These are phyloP conservation scores for Anoplolepis gracilipes DNA, from an alignment of 1,140 invertebrate species.

Conservation along the genomic window DNA sequence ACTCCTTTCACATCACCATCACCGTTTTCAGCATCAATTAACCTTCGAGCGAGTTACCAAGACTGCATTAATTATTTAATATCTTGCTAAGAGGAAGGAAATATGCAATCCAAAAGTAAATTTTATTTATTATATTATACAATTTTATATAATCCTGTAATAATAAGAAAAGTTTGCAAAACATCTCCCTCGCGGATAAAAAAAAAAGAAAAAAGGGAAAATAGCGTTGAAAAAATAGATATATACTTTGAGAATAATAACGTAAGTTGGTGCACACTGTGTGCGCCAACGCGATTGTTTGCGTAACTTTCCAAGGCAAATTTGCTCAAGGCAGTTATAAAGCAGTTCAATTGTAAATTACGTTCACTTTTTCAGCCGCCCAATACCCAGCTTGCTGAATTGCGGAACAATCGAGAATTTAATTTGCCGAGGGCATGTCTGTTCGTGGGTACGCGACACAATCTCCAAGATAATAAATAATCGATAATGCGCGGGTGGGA, in stretches of 20 bases:
- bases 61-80: not conserved
- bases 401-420: slow-evolving; percentile 33
- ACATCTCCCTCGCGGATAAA: not conserved
- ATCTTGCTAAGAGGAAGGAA: not conserved
- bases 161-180: not conserved
- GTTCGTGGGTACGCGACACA: slow-evolving; percentile 14
- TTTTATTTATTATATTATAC: not conserved
- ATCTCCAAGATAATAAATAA: slow-evolving; percentile 31
- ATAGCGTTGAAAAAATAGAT: not conserved
- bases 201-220: not conserved
- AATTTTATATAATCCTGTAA: not conserved
- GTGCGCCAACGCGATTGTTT: not conserved
- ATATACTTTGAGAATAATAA: not conserved
- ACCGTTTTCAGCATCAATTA: slow-evolving; percentile 40
- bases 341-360: not conserved
- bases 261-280: not conserved
- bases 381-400: not conserved
- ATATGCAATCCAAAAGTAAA: slow-evolving; percentile 15
- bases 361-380: not conserved
- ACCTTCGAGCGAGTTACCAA: slow-evolving; percentile 29
- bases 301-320: not conserved
- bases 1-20: slow-evolving; percentile 25
- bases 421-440: slow-evolving; percentile 31
- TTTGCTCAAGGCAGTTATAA: not conserved
- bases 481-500: slow-evolving; percentile 22